These are phyloP conservation scores for Amphiduros pacificus DNA, from an alignment of 2,888 invertebrate genomes.

Conservation along the genomic window DNA sequence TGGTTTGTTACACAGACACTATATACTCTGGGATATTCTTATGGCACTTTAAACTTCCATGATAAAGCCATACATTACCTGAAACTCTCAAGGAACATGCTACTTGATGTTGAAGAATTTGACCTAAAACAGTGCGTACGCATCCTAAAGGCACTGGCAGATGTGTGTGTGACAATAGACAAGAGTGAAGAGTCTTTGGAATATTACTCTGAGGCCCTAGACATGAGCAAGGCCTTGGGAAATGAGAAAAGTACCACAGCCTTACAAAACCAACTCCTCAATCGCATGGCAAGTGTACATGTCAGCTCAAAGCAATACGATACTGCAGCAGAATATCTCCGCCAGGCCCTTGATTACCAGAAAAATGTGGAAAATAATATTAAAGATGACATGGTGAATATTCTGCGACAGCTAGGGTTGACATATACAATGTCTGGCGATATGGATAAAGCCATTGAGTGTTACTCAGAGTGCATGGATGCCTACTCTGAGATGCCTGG, in stretches of 20 bases:
- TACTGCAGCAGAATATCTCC: conserved; percentile 52
- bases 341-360: conserved; percentile 54
- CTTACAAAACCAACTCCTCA: conserved; percentile 55
- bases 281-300: conserved; percentile 54
- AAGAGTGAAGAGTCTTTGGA: conserved; percentile 49
- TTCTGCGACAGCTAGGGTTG: conserved; percentile 51
- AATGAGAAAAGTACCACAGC: conserved; percentile 30
- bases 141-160: conserved; percentile 36
- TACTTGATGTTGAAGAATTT: conserved; percentile 21
- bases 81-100: conserved; percentile 44
- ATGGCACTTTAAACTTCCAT: conserved; percentile 49
- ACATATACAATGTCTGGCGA: conserved; percentile 56
- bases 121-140: conserved; percentile 17
- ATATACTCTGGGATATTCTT: conserved; percentile 54
- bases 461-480: conserved; percentile 53
- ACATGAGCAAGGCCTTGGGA: conserved; percentile 28
- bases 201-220: conserved; percentile 54
- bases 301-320: conserved; percentile 54
- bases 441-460: conserved; percentile 55
- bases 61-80: conserved; percentile 54
- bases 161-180: conserved; percentile 52
- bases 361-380: conserved; percentile 54
- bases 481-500: conserved; percentile 47
- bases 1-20: conserved; percentile 56
- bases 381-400: conserved; percentile 53